A percentile compares a stretch with the other conserved stretches of the same genome.
phyloP scores from a whole-genome alignment of 2,888 invertebrate genomes.

The Exephanes ischioxanthus region DNA sequence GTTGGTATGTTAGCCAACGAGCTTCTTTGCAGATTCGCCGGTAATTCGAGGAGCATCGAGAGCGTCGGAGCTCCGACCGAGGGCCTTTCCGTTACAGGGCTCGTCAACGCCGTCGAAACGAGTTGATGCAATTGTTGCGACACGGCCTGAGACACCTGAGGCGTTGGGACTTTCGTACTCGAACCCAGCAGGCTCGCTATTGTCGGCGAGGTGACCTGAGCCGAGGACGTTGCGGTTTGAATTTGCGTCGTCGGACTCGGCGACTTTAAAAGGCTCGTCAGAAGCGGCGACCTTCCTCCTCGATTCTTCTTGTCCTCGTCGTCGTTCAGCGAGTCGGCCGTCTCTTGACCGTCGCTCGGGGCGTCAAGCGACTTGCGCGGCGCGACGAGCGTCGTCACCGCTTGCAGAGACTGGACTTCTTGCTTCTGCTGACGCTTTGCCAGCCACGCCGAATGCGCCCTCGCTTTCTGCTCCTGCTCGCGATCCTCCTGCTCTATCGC shows the following conservation, averaged over 20 bases:
- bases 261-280: conserved; percentile 93
- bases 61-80: conserved; percentile 91
- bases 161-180: conserved; percentile 79
- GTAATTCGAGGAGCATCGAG: conserved; percentile 89
- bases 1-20: conserved; percentile 75
- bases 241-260: conserved; percentile 86
- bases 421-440: conserved; percentile 81
- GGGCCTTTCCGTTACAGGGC: conserved; percentile 86
- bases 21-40: conserved; percentile 82
- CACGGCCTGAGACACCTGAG: conserved; percentile 78
- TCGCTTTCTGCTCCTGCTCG: conserved; percentile 89
- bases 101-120: conserved; percentile 85
- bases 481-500: conserved; percentile 91
- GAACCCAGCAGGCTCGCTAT: conserved; percentile 87
- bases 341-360: conserved; percentile 71
- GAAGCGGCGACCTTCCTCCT: conserved; percentile 87
- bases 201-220: conserved; percentile 85
- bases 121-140: conserved; percentile 86
- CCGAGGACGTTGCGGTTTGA: conserved; percentile 80
- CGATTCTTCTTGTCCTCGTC: conserved; percentile 79
- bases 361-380: conserved; percentile 75
- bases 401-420: conserved; percentile 72
- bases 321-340: conserved; percentile 77
- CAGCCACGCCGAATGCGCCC: conserved; percentile 84
- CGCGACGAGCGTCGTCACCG: conserved; percentile 57